Conservation (phyloP, 2,888 invertebrate genomes). For the Lycophotia porphyrea region DNA sequence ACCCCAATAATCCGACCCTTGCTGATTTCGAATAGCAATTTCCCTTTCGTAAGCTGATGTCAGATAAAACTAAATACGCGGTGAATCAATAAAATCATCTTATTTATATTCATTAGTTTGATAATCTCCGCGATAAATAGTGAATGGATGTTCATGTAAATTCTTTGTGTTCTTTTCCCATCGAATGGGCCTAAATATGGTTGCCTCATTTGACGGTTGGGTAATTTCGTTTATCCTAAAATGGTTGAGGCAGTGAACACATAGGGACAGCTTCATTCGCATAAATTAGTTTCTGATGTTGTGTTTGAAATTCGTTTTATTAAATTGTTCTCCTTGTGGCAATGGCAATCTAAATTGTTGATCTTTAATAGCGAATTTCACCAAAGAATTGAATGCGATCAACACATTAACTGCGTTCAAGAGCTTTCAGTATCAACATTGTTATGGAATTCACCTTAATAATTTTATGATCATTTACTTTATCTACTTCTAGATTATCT, state of each 20-base stretch:
- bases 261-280: slow-evolving; percentile 8
- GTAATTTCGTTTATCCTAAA: slow-evolving; percentile 35
- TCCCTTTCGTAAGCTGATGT: slow-evolving; percentile 22
- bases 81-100: slow-evolving; percentile 29
- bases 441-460: background rate
- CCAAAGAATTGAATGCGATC: background rate
- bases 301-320: slow-evolving; percentile 15
- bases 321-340: background rate
- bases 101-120: slow-evolving; percentile 49
- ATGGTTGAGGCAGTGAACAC: slow-evolving; percentile 15
- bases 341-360: background rate
- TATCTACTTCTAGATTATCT: background rate
- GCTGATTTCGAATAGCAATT: background rate
- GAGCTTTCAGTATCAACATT: background rate
- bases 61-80: slow-evolving; percentile 11
- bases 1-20: slow-evolving; percentile 2
- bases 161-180: slow-evolving; percentile 40
- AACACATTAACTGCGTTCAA: background rate
- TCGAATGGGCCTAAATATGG: slow-evolving; percentile 36
- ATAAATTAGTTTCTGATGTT: slow-evolving; percentile 22
- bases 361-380: background rate
- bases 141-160: slow-evolving; percentile 49
- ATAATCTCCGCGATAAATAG: slow-evolving; percentile 44
- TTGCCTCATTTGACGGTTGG: slow-evolving; percentile 43
- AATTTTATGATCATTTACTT: background rate